Base-by-base conservation (phyloP, 1,140 invertebrate species). In the Dryas iulia region DNA sequence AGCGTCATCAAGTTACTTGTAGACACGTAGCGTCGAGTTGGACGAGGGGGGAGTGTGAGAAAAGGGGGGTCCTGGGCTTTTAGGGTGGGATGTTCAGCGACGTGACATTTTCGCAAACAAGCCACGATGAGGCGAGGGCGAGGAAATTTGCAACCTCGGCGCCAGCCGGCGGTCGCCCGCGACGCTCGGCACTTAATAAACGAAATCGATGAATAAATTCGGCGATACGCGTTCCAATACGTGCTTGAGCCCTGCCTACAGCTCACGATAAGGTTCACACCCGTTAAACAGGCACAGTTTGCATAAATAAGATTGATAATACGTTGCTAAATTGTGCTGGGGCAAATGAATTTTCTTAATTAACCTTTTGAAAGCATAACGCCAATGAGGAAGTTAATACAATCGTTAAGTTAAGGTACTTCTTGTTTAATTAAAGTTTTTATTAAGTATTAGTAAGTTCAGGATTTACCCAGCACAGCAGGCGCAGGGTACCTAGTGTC, bases 101-200 rank as follows among this genome's bases (percentile, higher is more conserved):
- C 83, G 84, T 87, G 86, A 87, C 82, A 89, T 86, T 87, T 79
- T 84, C 81, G 79, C 83, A 87, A 87, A 89, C 83, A 85, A 86
- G 79, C 74, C 76, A 66, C 76, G 73, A 77, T 66, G 62, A 73
- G n/a, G 67, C 75, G 71, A 76, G 72, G 76, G 78, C 71, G 76
- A 74, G 59, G 77, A 82, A 84, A 85, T 78, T 81, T 82, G 79
- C 78, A 84, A 85, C 75, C 73, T 77, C 77, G 81, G 78, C 82
- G 80, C 83, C 81, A 78, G 69, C 70, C 71, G 73, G 72, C 72
- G 67, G 47, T 72, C 73, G 69, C 60, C 60, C 66, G 65, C 74
- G 69, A 75, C 74, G 72, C 71, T 60, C 69, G 59, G 56, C 69
- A 76, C 65, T 71, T 69, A 66, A 69, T 69, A 59, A 69, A 65